Percentiles rank a stretch among this genome's conserved stretches.
Conservation (phyloP, 2,888 invertebrate species). For the Xestobium rufovillosum region DNA sequence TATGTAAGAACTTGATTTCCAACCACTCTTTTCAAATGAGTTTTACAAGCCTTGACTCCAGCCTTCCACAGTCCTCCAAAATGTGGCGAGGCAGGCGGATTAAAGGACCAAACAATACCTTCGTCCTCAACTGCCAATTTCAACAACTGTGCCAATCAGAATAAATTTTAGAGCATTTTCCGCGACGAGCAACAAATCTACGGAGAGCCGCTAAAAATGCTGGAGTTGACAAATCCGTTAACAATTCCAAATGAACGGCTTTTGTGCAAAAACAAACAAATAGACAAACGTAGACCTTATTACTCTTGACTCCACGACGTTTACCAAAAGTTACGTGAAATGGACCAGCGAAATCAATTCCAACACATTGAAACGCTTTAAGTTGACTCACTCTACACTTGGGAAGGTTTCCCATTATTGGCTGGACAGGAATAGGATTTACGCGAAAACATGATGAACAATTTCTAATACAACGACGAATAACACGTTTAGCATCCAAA, state of each 20-base stretch:
- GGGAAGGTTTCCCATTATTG: not conserved
- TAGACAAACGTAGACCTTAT: not conserved
- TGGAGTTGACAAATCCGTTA: not conserved
- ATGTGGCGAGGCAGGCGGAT: too few relatives aligned
- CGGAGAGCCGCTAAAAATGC: slow-evolving; percentile 3
- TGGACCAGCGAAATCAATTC: not conserved
- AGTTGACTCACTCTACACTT: not conserved
- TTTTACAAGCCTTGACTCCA: too few relatives aligned
- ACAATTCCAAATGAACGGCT: not conserved
- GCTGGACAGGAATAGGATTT: not conserved
- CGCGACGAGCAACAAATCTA: not conserved
- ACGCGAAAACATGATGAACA: not conserved
- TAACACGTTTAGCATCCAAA: not conserved
- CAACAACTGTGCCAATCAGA: too few relatives aligned
- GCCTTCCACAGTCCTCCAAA: too few relatives aligned
- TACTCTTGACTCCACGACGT: not conserved
- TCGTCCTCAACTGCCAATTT: too few relatives aligned
- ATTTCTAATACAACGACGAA: not conserved
- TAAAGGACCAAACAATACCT: too few relatives aligned
- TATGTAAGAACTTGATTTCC: too few relatives aligned
- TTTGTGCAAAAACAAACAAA: not conserved
- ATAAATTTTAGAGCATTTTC: too few relatives aligned
- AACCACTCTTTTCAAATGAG: too few relatives aligned
- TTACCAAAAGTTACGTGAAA: not conserved
- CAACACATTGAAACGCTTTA: not conserved